phyloP scores from a whole-genome alignment of 2,888 invertebrate species.

The Mellilla xanthometata region DNA sequence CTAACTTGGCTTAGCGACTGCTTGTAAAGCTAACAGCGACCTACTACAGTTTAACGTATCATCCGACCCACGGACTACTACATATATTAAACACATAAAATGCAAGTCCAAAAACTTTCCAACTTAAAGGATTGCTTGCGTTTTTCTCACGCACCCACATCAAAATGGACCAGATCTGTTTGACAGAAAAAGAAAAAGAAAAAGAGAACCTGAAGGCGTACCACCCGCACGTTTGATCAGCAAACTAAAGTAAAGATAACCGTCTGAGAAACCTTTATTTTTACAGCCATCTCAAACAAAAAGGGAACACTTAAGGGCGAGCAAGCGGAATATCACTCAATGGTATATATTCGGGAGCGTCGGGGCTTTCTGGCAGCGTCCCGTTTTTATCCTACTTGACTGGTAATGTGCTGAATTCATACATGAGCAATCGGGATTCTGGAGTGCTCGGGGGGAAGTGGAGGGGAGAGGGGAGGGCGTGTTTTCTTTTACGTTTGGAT shows the following conservation, averaged over 20 bases:
- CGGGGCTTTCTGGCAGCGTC: slow-evolving; percentile 70
- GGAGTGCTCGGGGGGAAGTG: slow-evolving; percentile 51
- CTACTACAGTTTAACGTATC: no score
- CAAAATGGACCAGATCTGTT: no score
- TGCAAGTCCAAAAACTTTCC: no score
- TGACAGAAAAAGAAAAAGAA: no score
- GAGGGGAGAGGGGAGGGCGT: slow-evolving; percentile 40
- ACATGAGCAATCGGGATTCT: slow-evolving; percentile 84
- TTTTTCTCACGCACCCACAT: no score
- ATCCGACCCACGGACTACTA: no score
- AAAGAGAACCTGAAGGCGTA: neutral
- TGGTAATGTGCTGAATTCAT: slow-evolving; percentile 88
- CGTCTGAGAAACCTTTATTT: slow-evolving; percentile 26
- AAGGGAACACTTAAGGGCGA: slow-evolving; percentile 36
- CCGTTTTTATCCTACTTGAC: slow-evolving; percentile 84
- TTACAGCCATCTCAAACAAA: slow-evolving; percentile 35
- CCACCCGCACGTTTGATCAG: slow-evolving; percentile 11
- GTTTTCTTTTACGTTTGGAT: slow-evolving; percentile 62
- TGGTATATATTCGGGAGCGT: slow-evolving; percentile 56
- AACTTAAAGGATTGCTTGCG: no score
- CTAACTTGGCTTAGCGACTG: no score
- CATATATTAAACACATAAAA: no score
- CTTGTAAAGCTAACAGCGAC: no score
- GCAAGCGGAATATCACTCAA: slow-evolving; percentile 64
- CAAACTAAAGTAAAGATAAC: slow-evolving; percentile 21